Base-by-base conservation (phyloP, 2,888 invertebrate genomes). In the Plagodis dolabraria region DNA sequence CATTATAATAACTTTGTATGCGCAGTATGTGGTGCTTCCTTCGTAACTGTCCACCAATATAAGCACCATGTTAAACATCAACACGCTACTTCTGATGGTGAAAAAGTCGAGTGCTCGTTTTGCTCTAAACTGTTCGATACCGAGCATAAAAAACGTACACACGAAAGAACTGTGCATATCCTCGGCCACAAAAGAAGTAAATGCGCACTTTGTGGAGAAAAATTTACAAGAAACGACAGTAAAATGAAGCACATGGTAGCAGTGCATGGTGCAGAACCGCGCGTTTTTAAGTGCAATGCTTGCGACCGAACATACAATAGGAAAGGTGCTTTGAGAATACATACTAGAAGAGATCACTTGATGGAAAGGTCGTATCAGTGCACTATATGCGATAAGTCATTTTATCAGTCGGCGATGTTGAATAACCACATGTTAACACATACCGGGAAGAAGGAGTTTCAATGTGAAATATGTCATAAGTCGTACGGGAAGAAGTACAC, bases 1-100 rank as follows among this genome's bases (percentile, higher is more conserved):
- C 92, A 92, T 47, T 92, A 84, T 46, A 79, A 87, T 42, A 92
- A 92, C 60, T 92, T 89, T 42, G 89, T 91, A 42, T 92, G 92
- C 64, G 85, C 86, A 0, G 85, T 76, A 0, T 92, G 92, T 52
- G 91, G 90, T 0, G 88, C 88, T 0, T 90, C 90, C 0, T 92
- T 91, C 64, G 89, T 90, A 0, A 91, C 64, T 36, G 53, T 55
- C 4, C 48, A 51, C 0, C 59, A 65, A 5, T 48, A 69, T 2
- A 45, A 9, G 12, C 54, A 49, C 2, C 80, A 80, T 46, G 10
- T 52, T 0, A 36, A 5, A 35, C n/a, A 11, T 0, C 60, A 11
- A 4, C 77, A 75, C 55, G 42, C 44, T 4, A 10, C 10, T 10
- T 5, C 40, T 40, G 10, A 40, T 6, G 55, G 22, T n/a, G 78